Conservation (phyloP, 1,140 invertebrate genomes). For the Branchinecta lindahli region DNA sequence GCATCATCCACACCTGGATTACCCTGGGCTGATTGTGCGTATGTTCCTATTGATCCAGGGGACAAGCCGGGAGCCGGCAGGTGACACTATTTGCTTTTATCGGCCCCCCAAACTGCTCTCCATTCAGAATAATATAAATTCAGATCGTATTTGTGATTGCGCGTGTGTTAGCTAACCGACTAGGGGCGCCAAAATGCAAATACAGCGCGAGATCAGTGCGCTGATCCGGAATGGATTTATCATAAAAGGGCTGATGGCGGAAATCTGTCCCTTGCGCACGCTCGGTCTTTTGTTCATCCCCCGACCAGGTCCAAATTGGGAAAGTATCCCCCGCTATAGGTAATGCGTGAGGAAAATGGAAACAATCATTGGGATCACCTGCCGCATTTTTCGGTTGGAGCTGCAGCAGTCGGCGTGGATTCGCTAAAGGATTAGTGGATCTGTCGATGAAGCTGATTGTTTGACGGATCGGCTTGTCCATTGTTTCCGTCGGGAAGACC, state of each 20-base stretch:
- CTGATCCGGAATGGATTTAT: constrained; percentile 6
- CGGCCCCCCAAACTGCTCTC: background rate
- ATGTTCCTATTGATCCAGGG: background rate
- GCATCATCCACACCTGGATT: background rate
- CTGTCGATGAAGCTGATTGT: background rate
- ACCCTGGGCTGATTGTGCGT: background rate
- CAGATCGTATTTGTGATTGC: constrained; percentile 2
- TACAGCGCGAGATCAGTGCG: background rate
- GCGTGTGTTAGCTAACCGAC: constrained; percentile 8
- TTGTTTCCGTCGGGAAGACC: too few relatives aligned
- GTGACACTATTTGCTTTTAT: too few relatives aligned
- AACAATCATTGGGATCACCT: background rate
- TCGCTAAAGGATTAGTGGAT: background rate
- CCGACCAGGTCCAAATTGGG: background rate
- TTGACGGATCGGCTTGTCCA: background rate
- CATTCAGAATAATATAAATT: constrained; percentile 5
- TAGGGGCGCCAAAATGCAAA: constrained; percentile 5
- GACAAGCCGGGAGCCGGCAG: background rate
- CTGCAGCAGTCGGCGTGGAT: background rate
- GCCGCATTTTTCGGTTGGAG: background rate
- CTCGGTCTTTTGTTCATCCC: constrained; percentile 8
- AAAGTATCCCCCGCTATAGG: background rate
- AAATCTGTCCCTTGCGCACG: constrained; percentile 6
- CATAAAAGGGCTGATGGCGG: background rate
- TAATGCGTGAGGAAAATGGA: background rate